Conservation (phyloP, 2,797 vertebrate genomes). For the Anguilla anguilla region DNA sequence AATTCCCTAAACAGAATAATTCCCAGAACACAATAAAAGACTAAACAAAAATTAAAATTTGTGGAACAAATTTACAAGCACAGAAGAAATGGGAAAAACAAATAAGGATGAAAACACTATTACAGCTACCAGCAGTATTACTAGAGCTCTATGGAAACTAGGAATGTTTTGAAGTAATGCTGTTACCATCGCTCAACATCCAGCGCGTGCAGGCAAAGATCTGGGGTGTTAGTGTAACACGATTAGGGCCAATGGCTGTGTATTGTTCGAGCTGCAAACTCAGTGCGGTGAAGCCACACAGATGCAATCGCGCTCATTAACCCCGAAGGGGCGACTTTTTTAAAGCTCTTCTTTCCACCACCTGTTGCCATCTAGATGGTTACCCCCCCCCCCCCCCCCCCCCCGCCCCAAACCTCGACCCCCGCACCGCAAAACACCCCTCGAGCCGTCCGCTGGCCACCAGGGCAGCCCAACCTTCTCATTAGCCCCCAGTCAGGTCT, state of each 20-base stretch:
- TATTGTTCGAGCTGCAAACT: conserved; percentile 13
- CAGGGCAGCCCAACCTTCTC: neutral
- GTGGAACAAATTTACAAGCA: neutral
- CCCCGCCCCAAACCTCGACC: neutral
- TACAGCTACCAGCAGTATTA: neutral
- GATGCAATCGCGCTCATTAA: neutral
- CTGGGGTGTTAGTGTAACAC: neutral
- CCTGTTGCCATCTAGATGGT: conserved; percentile 7
- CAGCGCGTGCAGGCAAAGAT: neutral
- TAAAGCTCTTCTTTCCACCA: conserved; percentile 21
- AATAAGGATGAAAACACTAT: neutral
- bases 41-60: neutral
- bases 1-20: neutral
- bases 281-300: neutral
- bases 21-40: neutral
- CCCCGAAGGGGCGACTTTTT: neutral
- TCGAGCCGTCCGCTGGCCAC: neutral
- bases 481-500: conserved; percentile 16
- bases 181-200: neutral
- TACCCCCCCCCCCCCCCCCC: neutral
- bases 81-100: neutral
- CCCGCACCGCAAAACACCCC: neutral
- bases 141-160: neutral
- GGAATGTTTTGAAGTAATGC: neutral
- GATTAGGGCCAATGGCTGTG: neutral